Percentiles rank a stretch among this genome's conserved stretches.
These are phyloP conservation scores for Meganola albula DNA, from an alignment of 2,888 invertebrate genomes.

Conservation along the genomic window DNA sequence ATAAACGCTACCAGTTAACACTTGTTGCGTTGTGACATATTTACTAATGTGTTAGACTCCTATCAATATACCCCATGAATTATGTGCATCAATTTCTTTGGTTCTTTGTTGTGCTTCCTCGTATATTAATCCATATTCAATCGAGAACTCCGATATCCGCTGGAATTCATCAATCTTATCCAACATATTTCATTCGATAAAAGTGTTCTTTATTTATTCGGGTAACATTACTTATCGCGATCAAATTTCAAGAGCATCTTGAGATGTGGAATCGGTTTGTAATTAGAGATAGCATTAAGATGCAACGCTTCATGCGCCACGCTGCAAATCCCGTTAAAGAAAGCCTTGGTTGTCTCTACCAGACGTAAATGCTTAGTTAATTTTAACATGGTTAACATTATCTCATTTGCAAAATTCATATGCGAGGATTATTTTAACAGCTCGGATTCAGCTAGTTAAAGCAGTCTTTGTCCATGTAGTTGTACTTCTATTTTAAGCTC, in stretches of 20 bases:
- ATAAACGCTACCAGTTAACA: conserved; percentile 30
- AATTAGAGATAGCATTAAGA: conserved; percentile 37
- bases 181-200: conserved; percentile 19
- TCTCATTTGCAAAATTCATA: conserved; percentile 18
- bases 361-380: conserved; percentile 51
- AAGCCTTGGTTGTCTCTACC: conserved; percentile 39
- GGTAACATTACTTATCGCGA: conserved; percentile 29
- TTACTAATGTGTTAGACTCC: conserved; percentile 14
- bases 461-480: conserved; percentile 37
- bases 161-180: conserved; percentile 26
- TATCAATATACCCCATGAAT: conserved; percentile 47
- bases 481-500: conserved; percentile 51
- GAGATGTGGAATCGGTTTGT: conserved; percentile 37
- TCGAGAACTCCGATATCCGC: conserved; percentile 25
- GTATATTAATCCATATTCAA: conserved; percentile 43
- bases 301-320: conserved; percentile 29
- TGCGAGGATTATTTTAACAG: conserved; percentile 22
- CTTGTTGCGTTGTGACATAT: conserved; percentile 24
- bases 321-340: conserved; percentile 40
- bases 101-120: conserved; percentile 48
- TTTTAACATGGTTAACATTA: conserved; percentile 46
- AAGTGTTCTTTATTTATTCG: conserved; percentile 19
- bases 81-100: conserved; percentile 60
- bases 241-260: conserved; percentile 54
- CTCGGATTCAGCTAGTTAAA: conserved; percentile 27